phyloP scores from a whole-genome alignment of 2,888 invertebrate genomes.

The Epirrita christyi region DNA sequence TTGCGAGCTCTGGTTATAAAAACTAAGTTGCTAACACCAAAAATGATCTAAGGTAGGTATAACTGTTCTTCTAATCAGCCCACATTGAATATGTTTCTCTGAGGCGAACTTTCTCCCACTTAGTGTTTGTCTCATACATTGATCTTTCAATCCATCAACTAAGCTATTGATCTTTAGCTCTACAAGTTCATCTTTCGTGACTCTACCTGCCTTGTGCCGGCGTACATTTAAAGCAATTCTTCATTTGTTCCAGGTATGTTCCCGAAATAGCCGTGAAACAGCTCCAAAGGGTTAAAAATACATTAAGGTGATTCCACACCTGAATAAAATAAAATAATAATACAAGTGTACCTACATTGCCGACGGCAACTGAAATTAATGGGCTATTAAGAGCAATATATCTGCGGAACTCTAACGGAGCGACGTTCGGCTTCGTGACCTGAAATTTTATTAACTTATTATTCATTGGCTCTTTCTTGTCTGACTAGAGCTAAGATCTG shows the following conservation, averaged over 20 bases:
- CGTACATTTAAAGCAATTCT: slow-evolving; percentile 23
- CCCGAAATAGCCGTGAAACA: slow-evolving; percentile 15
- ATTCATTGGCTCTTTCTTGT: slow-evolving; percentile 23
- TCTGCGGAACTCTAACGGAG: slow-evolving; percentile 29
- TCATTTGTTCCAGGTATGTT: slow-evolving; percentile 29
- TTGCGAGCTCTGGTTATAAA: too few species aligned
- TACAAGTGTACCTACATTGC: slow-evolving; percentile 22
- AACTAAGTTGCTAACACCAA: too few species aligned
- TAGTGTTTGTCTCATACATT: too few species aligned
- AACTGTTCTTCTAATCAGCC: too few species aligned
- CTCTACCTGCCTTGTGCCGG: background rate
- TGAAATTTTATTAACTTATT: slow-evolving; percentile 42
- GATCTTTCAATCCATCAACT: too few species aligned
- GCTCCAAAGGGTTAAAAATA: slow-evolving; percentile 30
- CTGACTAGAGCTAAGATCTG: background rate
- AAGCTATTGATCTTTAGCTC: too few species aligned
- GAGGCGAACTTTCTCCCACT: too few species aligned
- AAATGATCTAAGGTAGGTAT: too few species aligned
- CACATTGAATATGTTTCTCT: too few species aligned
- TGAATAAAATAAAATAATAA: slow-evolving; percentile 36
- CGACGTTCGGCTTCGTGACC: slow-evolving; percentile 44
- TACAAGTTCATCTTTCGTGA: background rate
- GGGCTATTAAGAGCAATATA: slow-evolving; percentile 41
- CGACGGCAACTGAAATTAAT: slow-evolving; percentile 41
- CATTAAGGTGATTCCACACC: slow-evolving; percentile 32